Base-by-base conservation (phyloP, 2,113 vertebrate species). In the Romanogobio albipinnatus region DNA sequence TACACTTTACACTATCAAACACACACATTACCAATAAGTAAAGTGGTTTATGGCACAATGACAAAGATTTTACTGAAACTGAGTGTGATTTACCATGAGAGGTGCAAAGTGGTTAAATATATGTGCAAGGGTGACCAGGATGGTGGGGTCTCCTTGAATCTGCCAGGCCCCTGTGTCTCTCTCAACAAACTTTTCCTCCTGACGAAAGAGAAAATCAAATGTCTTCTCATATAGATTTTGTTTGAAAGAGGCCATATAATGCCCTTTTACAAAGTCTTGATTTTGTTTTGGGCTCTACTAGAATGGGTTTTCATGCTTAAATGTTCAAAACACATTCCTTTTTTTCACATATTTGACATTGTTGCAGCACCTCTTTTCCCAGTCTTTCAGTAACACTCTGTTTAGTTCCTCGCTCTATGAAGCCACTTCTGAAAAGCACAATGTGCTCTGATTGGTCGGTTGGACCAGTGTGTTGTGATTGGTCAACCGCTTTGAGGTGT, bases 41-140 rank as follows among this genome's bases (percentile, higher is more conserved):
- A 78, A 70, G 33, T 13, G 36, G 19, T 2, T 24, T 13, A 61
- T 45, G 36, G 2, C n/a, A 62, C 2, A 47, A n/a, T 11, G 9
- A 45, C 70, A 26, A 8, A 15, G 43, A n/a, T 15, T 74, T 73
- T 14, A 14, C 22, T 0, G 6, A 24, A 24, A 26, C 11, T 24
- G 9, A n/a, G 2, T 7, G 19, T 73, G 10, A 47, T 94, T 96
- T 90, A 99, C 98, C 98, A 99, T 96, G 1, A 99, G 95, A 0
- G 98, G 97, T 36, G 97, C 95, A 1, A 99, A 98, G 90, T 93
- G 93, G 88, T 97, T 98, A 90, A 99, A 99, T 93, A 99, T 95
- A 91, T 99, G 97, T 39, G 96, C 96, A 84, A 98, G 87, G 0
- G 98, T 95, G 89, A 99, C 90, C 56, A 99, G 85, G 64, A 97